A percentile compares a stretch with the other conserved stretches of the same genome.
Conservation (phyloP, 2,113 vertebrate genomes). For the Lepisosteus osseus region DNA sequence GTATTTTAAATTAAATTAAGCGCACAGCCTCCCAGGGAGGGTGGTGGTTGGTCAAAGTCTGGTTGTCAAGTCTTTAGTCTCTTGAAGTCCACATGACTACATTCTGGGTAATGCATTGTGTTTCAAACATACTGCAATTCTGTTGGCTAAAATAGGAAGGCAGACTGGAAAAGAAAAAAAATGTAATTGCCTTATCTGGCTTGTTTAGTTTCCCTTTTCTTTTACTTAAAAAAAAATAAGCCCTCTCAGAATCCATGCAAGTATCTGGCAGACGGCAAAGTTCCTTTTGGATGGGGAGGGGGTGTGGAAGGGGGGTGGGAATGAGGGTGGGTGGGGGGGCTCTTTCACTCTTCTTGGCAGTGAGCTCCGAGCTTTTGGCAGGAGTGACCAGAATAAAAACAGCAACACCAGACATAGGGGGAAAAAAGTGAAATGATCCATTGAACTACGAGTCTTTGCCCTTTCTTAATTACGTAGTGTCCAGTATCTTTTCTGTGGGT, state of each 20-base stretch:
- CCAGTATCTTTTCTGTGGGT: constrained; percentile 52
- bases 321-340: neutral
- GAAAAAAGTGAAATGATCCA: constrained; percentile 67
- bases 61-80: too few relatives aligned
- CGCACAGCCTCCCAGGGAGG: too few relatives aligned
- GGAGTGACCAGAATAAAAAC: constrained; percentile 78
- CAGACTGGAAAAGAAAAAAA: constrained; percentile 1
- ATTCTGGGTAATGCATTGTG: neutral
- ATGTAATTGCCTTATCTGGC: constrained; percentile 35
- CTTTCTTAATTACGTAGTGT: constrained; percentile 78
- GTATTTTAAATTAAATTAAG: too few relatives aligned
- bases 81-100: neutral
- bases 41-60: too few relatives aligned
- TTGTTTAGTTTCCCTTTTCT: constrained; percentile 30
- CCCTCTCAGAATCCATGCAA: constrained; percentile 52
- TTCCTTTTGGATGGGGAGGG: constrained; percentile 55
- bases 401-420: constrained; percentile 69
- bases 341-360: constrained; percentile 50
- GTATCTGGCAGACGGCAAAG: constrained; percentile 56
- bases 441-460: constrained; percentile 62
- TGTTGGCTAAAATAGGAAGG: neutral
- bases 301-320: constrained; percentile 3
- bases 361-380: constrained; percentile 63
- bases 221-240: constrained; percentile 44
- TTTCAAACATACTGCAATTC: neutral